Evolutionary conservation across 2,888 invertebrate species (phyloP), one percentile per base, ranked within the genome.

Genomic region (Rhamnusium bicolor): DNA sequence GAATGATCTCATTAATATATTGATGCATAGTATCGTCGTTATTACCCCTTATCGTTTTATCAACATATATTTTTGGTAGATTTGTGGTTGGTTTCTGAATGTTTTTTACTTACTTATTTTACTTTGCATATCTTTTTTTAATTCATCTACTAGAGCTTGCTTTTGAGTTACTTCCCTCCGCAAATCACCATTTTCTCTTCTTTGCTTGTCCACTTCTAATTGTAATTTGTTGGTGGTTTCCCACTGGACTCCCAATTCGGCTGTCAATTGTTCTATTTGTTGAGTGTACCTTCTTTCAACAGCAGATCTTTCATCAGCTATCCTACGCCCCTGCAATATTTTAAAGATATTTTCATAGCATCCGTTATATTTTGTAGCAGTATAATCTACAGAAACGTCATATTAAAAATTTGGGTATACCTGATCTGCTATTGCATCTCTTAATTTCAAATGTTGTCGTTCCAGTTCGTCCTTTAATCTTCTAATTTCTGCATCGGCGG

Each of bases 201-300:
- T 91, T 82, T 95, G 94, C 27, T 95, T 93, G 76, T 96, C 96
- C 77, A 95, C 82, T 71, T 96, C 96, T 83, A 96, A 83, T 73
- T 94, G 94, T 24, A 94, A 85, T 82, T 95, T 94, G 60, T 94
- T 92, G 0, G 94, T 93, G 49, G 93, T 92, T 82, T 96, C 96
- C 91, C 95, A 95, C 85, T 96, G 95, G 0, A 92, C 92, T 0
- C 94, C 93, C 21, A 95, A 89, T 82, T 96, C 96, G 5, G 93
- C 92, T 19, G 94, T 94, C 54, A 96, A 88, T 80, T 95, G 94
- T 84, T 96, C 96, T 72, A 94, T 92, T 82, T 90, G 90, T 75
- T 92, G 93, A 73, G 92, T 92, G 86, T 94, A 95, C 0, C 94
- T 90, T 56, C 93, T 90, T 83, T 95, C 94, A 0, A 93, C 92